A percentile compares a stretch with the other conserved stretches of the same genome.
Evolutionary conservation across 2,113 vertebrate genomes (phyloP).

Genomic region (Mormyrus lacerda): DNA sequence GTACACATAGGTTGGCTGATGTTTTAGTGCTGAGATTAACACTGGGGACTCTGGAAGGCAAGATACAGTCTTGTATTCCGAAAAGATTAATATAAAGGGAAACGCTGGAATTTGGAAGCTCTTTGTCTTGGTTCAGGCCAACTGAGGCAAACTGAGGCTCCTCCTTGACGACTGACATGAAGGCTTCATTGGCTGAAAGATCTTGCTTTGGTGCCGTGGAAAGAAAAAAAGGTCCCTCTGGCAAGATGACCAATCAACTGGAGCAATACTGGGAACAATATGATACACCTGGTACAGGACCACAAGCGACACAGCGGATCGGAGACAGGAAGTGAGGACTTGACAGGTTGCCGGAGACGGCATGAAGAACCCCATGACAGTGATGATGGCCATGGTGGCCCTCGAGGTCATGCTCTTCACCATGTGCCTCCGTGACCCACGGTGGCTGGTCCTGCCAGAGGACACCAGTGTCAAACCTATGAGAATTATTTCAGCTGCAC

Average conservation of each 20-base stretch:
- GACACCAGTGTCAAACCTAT: constrained; percentile 27
- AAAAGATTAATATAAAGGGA: background rate
- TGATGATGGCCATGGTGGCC: constrained; percentile 39
- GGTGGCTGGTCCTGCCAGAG: constrained; percentile 26
- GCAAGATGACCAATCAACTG: background rate
- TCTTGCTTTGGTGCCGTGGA: background rate
- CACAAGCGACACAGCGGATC: background rate
- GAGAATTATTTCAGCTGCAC: constrained; percentile 34
- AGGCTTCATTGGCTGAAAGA: background rate
- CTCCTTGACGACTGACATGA: background rate
- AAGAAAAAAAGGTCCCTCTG: background rate
- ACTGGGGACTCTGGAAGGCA: background rate
- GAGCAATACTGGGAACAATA: background rate
- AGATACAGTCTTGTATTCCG: background rate
- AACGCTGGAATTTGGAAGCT: background rate
- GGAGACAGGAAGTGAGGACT: background rate
- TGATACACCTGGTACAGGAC: background rate
- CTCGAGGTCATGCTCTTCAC: constrained; percentile 41
- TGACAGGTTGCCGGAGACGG: background rate
- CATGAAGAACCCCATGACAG: constrained; percentile 35
- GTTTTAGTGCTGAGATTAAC: background rate
- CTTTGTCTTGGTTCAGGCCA: background rate
- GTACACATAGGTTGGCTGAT: background rate
- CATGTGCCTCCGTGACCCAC: constrained; percentile 21
- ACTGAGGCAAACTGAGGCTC: background rate